A percentile compares a stretch with the other conserved stretches of the same genome.
Evolutionary conservation across 2,113 vertebrate genomes (phyloP).

Genomic region (Ardeotis arabs): DNA sequence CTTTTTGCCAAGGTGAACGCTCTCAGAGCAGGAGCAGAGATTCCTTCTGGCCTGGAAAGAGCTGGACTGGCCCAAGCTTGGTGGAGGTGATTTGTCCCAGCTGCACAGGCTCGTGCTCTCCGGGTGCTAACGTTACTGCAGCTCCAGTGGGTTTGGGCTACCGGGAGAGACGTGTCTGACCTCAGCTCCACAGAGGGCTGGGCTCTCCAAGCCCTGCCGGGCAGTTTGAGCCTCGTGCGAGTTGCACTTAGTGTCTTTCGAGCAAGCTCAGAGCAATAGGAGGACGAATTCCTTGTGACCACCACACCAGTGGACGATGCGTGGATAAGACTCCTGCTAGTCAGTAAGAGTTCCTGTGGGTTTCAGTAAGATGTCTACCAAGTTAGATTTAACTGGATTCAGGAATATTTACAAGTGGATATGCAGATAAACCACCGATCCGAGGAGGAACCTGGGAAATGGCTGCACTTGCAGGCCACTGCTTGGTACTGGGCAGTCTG

Average conservation of each 20-base stretch:
- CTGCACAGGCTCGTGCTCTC: background rate
- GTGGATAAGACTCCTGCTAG: background rate
- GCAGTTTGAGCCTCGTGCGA: fast-evolving
- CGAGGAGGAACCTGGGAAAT: background rate
- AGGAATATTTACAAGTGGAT: background rate
- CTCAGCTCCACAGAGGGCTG: background rate
- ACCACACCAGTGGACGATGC: background rate
- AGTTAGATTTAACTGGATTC: background rate
- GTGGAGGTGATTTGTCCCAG: background rate
- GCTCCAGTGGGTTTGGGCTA: background rate
- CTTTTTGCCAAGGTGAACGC: fast-evolving
- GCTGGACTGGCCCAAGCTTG: background rate
- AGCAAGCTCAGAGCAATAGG: background rate
- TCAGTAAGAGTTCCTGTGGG: background rate
- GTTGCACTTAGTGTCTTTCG: background rate
- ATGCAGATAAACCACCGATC: background rate
- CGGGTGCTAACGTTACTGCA: background rate
- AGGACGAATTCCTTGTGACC: background rate
- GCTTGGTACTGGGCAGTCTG: background rate
- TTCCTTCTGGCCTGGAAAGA: background rate
- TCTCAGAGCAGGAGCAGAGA: background rate
- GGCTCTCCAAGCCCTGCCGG: background rate
- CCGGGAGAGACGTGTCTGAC: fast-evolving
- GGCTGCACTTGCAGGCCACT: background rate
- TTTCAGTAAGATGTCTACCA: background rate